Percentiles rank a stretch among this genome's conserved stretches.
Evolutionary conservation across 1,140 invertebrate genomes (phyloP).

Genomic region (Plodia interpunctella): DNA sequence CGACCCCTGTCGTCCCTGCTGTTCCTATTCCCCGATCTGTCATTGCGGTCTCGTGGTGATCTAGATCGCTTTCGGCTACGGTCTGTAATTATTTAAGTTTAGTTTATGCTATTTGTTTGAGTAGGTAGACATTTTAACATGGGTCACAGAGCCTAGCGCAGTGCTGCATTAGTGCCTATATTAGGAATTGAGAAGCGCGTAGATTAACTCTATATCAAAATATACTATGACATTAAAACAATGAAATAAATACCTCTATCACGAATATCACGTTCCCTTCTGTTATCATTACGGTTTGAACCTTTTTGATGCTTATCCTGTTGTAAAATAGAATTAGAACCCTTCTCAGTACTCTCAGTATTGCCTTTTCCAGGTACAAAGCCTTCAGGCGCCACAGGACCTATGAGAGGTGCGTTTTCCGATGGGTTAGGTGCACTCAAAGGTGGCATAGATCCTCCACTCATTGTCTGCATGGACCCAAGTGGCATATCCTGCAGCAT

Average conservation of each 20-base stretch:
- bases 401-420: background rate
- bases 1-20: constrained; percentile 24
- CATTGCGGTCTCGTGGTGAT: constrained; percentile 17
- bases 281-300: background rate
- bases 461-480: background rate
- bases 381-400: constrained; percentile 11
- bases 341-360: constrained; percentile 56
- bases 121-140: too few species aligned
- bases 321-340: constrained; percentile 21
- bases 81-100: background rate
- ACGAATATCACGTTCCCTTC: constrained; percentile 6
- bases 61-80: background rate
- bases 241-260: constrained; percentile 11
- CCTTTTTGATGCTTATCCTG: background rate
- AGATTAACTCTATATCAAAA: too few species aligned
- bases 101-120: background rate
- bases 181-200: too few species aligned
- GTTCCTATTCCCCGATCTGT: constrained; percentile 26
- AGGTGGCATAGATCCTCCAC: too few species aligned
- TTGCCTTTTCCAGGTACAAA: constrained; percentile 18
- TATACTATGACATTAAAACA: too few species aligned
- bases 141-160: too few species aligned
- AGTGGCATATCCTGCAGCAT: constrained; percentile 8
- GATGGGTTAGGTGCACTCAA: too few species aligned
- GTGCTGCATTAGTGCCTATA: too few species aligned